Evolutionary conservation across 2,888 invertebrate genomes (phyloP).

Genomic region (Leuctra nigra): DNA sequence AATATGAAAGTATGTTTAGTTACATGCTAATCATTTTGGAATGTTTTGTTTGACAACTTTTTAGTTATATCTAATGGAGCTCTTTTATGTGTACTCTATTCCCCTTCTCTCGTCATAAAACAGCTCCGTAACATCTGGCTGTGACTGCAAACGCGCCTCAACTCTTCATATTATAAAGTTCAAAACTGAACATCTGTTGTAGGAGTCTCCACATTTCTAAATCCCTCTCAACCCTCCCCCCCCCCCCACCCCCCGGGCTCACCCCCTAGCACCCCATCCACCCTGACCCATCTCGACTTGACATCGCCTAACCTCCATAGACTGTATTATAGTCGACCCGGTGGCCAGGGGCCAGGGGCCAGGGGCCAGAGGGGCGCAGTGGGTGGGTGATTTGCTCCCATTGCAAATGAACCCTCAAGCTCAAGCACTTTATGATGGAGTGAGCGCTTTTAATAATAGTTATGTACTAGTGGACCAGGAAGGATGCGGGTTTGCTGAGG

Average conservation of each 20-base stretch:
- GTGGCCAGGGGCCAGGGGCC: background rate
- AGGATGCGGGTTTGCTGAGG: too few relatives aligned
- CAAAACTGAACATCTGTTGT: slow-evolving; percentile 16
- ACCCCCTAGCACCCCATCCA: background rate
- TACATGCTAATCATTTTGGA: too few relatives aligned
- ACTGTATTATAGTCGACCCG: background rate
- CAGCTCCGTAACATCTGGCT: too few relatives aligned
- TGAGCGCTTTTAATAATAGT: too few relatives aligned
- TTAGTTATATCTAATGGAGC: too few relatives aligned
- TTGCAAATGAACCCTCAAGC: slow-evolving; percentile 13
- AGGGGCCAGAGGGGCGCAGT: slow-evolving; percentile 4
- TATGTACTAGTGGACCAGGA: too few relatives aligned
- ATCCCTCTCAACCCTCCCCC: slow-evolving; percentile 11
- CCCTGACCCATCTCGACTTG: background rate
- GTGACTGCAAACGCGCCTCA: too few relatives aligned
- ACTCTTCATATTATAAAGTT: background rate
- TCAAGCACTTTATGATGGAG: slow-evolving; percentile 6
- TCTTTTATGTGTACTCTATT: too few relatives aligned
- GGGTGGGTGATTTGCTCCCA: slow-evolving; percentile 9
- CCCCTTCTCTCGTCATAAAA: too few relatives aligned
- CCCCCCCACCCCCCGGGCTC: background rate
- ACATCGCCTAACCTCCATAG: slow-evolving; percentile 11
- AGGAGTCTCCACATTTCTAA: slow-evolving; percentile 14
- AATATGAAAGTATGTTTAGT: too few relatives aligned
- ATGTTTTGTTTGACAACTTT: too few relatives aligned